Base-by-base conservation (phyloP, 2,888 invertebrate genomes). In the Gerosis bhagava region DNA sequence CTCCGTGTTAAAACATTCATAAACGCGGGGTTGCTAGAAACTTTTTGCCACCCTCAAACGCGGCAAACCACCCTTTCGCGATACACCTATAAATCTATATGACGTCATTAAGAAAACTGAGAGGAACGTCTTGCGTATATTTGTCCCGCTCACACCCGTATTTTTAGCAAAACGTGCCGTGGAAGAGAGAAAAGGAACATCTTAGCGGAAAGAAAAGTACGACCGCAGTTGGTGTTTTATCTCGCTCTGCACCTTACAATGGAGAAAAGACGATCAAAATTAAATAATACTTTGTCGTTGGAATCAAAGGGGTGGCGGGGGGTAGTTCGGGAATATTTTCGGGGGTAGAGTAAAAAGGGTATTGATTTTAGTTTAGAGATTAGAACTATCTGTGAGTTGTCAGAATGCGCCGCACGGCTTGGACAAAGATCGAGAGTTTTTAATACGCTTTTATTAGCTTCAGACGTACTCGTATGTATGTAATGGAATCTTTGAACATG, bases 251-350 rank as follows among this genome's bases (percentile, higher is more conserved):
- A 70, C 79, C 79, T 82, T 79, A 87, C 87, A 87, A 87, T 82
- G 75, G 83, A 73, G 83, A 86, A 88, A 86, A 86, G 84, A 84
- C 83, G 83, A 63, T 63, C 71, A 77, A 84, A 86, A 87, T 88
- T 86, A 86, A 88, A 87, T 84, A 87, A 86, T 87, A 87, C 87
- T 88, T 88, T 86, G 87, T 87, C 87, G 83, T 83, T 83, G 77
- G 76, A 82, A 84, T 83, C 81, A 81, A 80, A 80, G 78, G 78
- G 72, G 73, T n/a, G n/a, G 63, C 59, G 63, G 56, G 59, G 67
- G 70, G 70, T 72, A 72, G 75, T 80, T 81, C 69, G 75, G 75
- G 19, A 79, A 81, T 80, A 78, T 83, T 80, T 73, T 65, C 67
- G 72, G 77, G 78, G 83, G 74, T 69, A 74, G 77, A 77, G 77